These are phyloP conservation scores for Characodon lateralis DNA, from an alignment of 2,797 vertebrate species.

Conservation along the genomic window DNA sequence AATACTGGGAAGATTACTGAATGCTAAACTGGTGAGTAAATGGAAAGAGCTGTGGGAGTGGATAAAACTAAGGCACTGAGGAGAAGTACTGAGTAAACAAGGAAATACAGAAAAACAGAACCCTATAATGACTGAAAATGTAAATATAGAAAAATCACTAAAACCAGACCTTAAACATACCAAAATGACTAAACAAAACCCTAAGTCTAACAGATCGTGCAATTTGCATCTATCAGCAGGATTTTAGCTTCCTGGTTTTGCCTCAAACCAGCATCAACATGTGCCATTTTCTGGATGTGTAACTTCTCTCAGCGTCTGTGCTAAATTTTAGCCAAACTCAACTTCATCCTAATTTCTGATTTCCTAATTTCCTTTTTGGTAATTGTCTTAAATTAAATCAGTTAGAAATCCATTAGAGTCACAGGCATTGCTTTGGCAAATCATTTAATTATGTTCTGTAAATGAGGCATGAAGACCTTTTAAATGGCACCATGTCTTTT, in stretches of 20 bases:
- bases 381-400: constrained; percentile 33
- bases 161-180: too few species aligned
- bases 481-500: constrained; percentile 36
- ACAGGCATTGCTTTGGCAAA: constrained; percentile 25
- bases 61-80: too few species aligned
- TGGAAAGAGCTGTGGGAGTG: too few species aligned
- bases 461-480: constrained; percentile 54
- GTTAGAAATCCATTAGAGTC: constrained; percentile 31
- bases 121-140: too few species aligned
- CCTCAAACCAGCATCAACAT: neutral
- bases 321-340: neutral
- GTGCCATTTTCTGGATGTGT: neutral
- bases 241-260: neutral
- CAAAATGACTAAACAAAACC: too few species aligned
- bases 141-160: too few species aligned
- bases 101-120: too few species aligned
- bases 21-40: neutral
- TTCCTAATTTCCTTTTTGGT: neutral
- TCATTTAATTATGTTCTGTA: constrained; percentile 48
- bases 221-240: neutral
- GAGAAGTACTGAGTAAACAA: too few species aligned
- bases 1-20: too few species aligned
- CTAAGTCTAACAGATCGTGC: neutral
- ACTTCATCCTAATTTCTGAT: constrained; percentile 1
- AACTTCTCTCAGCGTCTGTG: neutral